These are phyloP conservation scores for Drosophila kuntzei DNA, from an alignment of 2,888 invertebrate species.

Conservation along the genomic window DNA sequence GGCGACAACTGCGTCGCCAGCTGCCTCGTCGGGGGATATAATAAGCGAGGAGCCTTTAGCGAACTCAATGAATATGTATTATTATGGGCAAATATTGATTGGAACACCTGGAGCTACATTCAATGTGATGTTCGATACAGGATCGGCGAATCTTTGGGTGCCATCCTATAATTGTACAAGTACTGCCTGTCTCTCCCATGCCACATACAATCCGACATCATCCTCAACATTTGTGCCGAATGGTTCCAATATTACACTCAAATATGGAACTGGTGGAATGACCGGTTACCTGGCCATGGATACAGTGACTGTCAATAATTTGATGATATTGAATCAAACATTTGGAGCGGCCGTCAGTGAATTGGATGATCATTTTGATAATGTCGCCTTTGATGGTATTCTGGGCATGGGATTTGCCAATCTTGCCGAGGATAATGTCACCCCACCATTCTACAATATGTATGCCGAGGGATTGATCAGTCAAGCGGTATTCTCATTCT, in stretches of 20 bases:
- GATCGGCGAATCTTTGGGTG: conserved; percentile 86
- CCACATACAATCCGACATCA: conserved; percentile 94
- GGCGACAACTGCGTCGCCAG: background rate
- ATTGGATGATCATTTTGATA: conserved; percentile 93
- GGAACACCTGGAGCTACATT: conserved; percentile 96
- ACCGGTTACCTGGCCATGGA: conserved; percentile 48
- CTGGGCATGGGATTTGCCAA: conserved; percentile 95
- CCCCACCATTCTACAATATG: conserved; percentile 96
- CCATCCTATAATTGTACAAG: conserved; percentile 87
- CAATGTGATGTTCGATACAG: conserved; percentile 96
- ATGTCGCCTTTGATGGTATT: conserved; percentile 98
- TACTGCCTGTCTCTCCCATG: conserved; percentile 95
- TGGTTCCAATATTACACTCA: conserved; percentile 92
- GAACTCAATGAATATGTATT: conserved; percentile 61
- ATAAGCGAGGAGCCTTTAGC: conserved; percentile 43
- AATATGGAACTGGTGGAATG: conserved; percentile 90
- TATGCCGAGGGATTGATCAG: conserved; percentile 90
- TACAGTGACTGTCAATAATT: conserved; percentile 89
- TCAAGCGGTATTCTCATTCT: conserved; percentile 95
- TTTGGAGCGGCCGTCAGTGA: conserved; percentile 97
- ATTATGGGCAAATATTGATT: conserved; percentile 89
- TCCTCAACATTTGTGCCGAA: conserved; percentile 93
- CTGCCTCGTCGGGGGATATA: background rate
- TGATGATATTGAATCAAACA: conserved; percentile 91
- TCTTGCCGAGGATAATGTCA: conserved; percentile 94